A percentile compares a stretch with the other conserved stretches of the same genome.
Conservation (phyloP, 1,140 invertebrate genomes). For the Papilio helenus region DNA sequence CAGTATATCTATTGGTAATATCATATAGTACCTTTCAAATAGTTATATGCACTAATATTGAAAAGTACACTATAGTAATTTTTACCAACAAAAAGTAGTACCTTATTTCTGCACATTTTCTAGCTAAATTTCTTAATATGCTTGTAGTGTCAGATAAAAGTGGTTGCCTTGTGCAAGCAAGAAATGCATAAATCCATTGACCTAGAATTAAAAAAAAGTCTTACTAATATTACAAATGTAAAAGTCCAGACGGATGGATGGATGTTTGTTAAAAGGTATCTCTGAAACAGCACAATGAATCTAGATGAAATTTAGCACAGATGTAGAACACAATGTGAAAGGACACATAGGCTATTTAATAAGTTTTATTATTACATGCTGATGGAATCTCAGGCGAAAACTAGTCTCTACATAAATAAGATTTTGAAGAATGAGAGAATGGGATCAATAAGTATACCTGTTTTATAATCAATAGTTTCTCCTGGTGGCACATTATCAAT, state of each 20-base stretch:
- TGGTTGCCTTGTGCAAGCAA: conserved; percentile 66
- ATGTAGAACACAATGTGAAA: no score
- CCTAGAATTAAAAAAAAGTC: conserved; percentile 50
- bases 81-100: conserved; percentile 40
- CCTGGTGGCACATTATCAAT: conserved; percentile 60
- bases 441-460: conserved; percentile 54
- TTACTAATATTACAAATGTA: no score
- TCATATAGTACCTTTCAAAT: background rate
- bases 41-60: no score
- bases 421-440: background rate
- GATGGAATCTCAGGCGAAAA: background rate
- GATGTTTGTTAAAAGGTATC: no score
- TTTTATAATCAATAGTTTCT: conserved; percentile 64
- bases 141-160: conserved; percentile 66
- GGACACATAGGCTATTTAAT: no score
- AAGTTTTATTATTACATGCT: background rate
- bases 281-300: no score
- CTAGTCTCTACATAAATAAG: no score
- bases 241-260: no score
- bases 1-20: conserved; percentile 6
- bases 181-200: conserved; percentile 74
- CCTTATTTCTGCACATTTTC: conserved; percentile 75
- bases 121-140: conserved; percentile 68
- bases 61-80: no score
- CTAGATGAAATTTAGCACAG: no score